Conservation (phyloP, 2,797 vertebrate genomes). For the Taenioides sp. region DNA sequence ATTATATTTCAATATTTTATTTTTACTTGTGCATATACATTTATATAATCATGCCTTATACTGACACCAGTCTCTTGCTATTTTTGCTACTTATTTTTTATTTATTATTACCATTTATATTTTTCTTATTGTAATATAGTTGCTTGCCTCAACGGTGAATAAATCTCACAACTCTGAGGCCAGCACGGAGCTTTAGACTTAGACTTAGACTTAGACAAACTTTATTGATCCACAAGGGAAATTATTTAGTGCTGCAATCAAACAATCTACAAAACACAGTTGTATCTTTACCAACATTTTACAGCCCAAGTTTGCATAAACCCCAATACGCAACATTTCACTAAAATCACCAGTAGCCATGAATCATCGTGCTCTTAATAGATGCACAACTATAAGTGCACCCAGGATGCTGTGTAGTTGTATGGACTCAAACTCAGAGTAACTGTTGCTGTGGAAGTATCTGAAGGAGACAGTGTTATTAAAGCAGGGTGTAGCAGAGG, state of each 20-base stretch:
- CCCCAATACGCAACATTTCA: not conserved
- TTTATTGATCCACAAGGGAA: no score
- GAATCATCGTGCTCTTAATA: slow-evolving; percentile 2
- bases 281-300: not conserved
- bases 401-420: not conserved
- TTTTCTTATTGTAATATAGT: no score
- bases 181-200: not conserved
- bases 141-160: no score
- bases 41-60: no score
- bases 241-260: not conserved
- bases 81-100: no score
- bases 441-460: slow-evolving; percentile 17
- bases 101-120: no score
- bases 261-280: not conserved
- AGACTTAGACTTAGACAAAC: no score
- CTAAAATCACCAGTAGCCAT: not conserved
- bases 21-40: no score
- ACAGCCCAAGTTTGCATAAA: not conserved
- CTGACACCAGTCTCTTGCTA: no score
- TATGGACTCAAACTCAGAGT: not conserved
- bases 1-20: no score
- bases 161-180: not conserved
- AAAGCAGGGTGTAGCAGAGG: slow-evolving; percentile 49
- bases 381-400: slow-evolving; percentile 1
- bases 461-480: slow-evolving; percentile 40